phyloP scores from a whole-genome alignment of 23 tunicate genomes.

The Diplosoma virens region DNA sequence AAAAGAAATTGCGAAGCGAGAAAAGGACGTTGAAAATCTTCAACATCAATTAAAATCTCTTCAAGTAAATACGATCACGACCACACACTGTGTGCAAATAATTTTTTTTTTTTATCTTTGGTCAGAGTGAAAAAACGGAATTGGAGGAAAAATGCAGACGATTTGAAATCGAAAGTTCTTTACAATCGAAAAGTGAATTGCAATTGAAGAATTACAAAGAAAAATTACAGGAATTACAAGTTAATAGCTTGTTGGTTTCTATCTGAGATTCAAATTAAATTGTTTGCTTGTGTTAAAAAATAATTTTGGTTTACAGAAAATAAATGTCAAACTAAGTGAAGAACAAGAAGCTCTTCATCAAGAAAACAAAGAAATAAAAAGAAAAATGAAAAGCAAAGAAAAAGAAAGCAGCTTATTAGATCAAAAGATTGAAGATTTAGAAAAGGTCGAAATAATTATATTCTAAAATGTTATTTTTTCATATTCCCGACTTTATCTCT shows the following conservation, averaged over 20 bases:
- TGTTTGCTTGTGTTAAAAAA: background rate
- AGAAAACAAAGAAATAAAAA: constrained; percentile 17
- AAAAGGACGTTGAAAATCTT: no score
- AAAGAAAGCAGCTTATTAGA: background rate
- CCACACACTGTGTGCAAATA: no score
- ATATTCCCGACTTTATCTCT: no score
- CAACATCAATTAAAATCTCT: no score
- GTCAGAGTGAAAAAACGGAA: background rate
- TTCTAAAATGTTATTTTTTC: no score
- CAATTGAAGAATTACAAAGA: constrained; percentile 47
- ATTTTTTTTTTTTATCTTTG: background rate
- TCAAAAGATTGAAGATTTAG: background rate
- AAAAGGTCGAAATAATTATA: background rate
- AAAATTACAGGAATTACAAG: constrained; percentile 31
- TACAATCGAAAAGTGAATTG: background rate
- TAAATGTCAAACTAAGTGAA: background rate
- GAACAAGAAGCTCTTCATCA: constrained; percentile 1
- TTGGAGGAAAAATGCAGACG: constrained; percentile 18
- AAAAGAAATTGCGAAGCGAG: no score
- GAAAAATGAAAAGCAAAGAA: constrained; percentile 37
- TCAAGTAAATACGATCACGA: no score
- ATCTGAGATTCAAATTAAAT: background rate
- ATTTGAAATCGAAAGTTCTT: background rate
- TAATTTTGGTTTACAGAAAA: background rate
- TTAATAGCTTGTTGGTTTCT: background rate